Evolutionary conservation across 1,140 invertebrate species (phyloP), one percentile per base, ranked within the genome.

Genomic region (Temnothorax nylanderi): DNA sequence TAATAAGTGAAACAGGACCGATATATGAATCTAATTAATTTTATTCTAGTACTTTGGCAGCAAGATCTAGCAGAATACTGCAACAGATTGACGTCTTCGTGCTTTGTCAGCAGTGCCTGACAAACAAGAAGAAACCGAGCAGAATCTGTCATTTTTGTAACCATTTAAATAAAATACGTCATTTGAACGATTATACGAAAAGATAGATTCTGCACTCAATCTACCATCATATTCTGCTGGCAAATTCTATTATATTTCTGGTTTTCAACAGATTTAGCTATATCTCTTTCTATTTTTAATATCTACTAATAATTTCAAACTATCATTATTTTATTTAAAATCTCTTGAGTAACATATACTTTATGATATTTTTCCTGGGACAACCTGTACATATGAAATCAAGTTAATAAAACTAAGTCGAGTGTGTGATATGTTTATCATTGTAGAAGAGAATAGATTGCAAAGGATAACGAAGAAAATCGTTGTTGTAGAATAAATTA

Each of bases 391-490:
- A 34, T 18, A 16, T 64, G 10, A 78, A 78, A 47, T n/a, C 26
- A 8, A 13, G 13, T 34, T 78, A 41, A 60, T 18, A n/a, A 47
- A 78, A 44, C 0, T 41, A 47, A 49, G 18, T 8, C 47, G 18
- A 41, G 26, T 7, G 26, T 47, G 26, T 47, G 21, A 65, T 78
- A 78, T 65, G 58, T 65, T 78, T 49, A 34, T 78, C 34, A 49
- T 44, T 76, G 8, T 60, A 76, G 41, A 78, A 65, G 7, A 18
- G 32, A 34, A 34, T 65, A 6, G 26, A 78, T 65, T 78, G 11
- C 11, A 18, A 47, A 16, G 32, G 56, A n/a, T 71, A 56, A 81
- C 8, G 3, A 56, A 41, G 16, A 26, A 41, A 41, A 80, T 69
- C 21, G 1, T 56, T 54, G 10, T 60, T 34, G 8, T 37, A 78